Percentiles rank a stretch among this genome's conserved stretches.
Conservation (phyloP, 2,888 invertebrate species). For the Torymus texanus region DNA sequence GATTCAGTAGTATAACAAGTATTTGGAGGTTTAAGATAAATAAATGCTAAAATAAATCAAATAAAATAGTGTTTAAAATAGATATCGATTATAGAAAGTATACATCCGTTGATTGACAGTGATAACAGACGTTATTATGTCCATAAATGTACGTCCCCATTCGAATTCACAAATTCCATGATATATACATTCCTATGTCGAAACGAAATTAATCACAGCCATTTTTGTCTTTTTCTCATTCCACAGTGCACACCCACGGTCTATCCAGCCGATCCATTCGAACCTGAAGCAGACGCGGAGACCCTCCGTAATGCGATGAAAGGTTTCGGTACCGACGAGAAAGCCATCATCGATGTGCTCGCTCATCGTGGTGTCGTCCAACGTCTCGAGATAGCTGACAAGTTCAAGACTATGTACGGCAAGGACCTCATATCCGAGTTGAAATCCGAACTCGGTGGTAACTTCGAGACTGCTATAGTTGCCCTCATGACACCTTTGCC, state of each 20-base stretch:
- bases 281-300: constrained; percentile 87
- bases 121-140: too few relatives aligned
- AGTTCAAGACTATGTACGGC: constrained; percentile 91
- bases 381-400: constrained; percentile 86
- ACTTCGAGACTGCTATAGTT: constrained; percentile 88
- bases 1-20: too few relatives aligned
- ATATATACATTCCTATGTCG: too few relatives aligned
- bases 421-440: constrained; percentile 89
- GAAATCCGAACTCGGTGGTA: constrained; percentile 91
- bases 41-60: too few relatives aligned
- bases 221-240: too few relatives aligned
- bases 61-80: too few relatives aligned
- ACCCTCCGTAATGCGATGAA: constrained; percentile 93
- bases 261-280: constrained; percentile 85
- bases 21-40: too few relatives aligned
- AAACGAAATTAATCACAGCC: too few relatives aligned
- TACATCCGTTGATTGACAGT: too few relatives aligned
- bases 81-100: too few relatives aligned
- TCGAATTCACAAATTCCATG: too few relatives aligned
- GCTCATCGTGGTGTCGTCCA: constrained; percentile 90
- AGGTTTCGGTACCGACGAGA: constrained; percentile 94
- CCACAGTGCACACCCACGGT: constrained; percentile 85
- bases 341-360: constrained; percentile 89
- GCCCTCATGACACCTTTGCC: constrained; percentile 90
- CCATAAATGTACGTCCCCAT: too few relatives aligned